Evolutionary conservation across 2,113 vertebrate genomes (phyloP), one percentile per base, ranked within the genome.

Genomic region (Oncorhynchus keta): DNA sequence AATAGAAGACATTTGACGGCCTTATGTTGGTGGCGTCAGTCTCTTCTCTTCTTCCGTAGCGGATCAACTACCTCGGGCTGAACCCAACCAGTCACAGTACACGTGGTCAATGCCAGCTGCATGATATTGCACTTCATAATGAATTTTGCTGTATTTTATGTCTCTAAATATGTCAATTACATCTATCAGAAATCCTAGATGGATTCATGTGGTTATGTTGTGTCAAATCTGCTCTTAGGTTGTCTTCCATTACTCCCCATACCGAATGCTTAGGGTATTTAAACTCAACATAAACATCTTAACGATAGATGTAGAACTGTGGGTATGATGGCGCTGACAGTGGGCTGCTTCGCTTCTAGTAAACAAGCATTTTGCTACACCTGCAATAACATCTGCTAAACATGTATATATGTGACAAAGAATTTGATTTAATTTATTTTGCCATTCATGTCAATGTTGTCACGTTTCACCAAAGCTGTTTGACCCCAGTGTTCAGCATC

Each of bases 1-100:
- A 75, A 28, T 9, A 32, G 75, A 12, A 1, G 1, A 81, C 86
- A 84, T 86, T 83, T 82, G 88, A 85, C 85, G 83, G 68, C 67
- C 80, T 24, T 24, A 0, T 65, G 66, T 0, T 14, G 74, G 45
- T n/a, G 30, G 11, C 12, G 9, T 20, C 3, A 49, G 35, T 32
- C 30, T 49, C 28, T 26, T 35, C 16, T 39, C 24, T 24, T 24
- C 45, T 70, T 70, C 3, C 3, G 11, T 24, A 45, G n/a, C 0
- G 45, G 39, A 5, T 70, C 35, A 70, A 22, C 32, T 70, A 68
- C 32, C 30, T 61, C 59, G 1, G 20, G n/a, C 59, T 62, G 18
- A 62, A 62, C 67, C 5, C 8, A 14, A 68, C 28, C 28, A 45
- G 12, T n/a, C 12, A 18, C 12, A 16, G 30, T 12, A 67, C 28